Conservation (phyloP, 1,140 invertebrate genomes). For the Anastatus disparis region DNA sequence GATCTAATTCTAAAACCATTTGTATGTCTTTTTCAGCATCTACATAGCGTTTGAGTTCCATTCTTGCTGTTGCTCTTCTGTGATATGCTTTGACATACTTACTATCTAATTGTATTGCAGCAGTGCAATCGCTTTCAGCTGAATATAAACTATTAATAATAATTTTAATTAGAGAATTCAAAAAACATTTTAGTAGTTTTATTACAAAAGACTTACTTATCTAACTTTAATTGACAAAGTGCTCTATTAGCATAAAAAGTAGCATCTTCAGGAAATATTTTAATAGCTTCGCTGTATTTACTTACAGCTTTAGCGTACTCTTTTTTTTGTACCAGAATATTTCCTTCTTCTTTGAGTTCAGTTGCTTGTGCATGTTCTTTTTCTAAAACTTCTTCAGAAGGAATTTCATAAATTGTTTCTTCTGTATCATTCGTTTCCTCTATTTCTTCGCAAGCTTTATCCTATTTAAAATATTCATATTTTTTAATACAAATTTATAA, state of each 20-base stretch:
- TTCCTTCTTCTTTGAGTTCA: slow-evolving; percentile 75
- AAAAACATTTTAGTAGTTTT: no score
- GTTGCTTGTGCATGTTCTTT: slow-evolving; percentile 60
- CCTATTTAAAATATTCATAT: slow-evolving; percentile 58
- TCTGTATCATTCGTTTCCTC: slow-evolving; percentile 70
- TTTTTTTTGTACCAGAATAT: slow-evolving; percentile 80
- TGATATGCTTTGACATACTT: slow-evolving; percentile 85
- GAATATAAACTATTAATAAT: slow-evolving; percentile 71
- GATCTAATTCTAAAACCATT: slow-evolving; percentile 76
- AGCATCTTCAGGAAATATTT: slow-evolving; percentile 80
- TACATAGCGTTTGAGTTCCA: slow-evolving; percentile 70
- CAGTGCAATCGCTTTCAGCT: slow-evolving; percentile 81
- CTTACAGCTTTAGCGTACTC: slow-evolving; percentile 84
- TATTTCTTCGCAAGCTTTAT: slow-evolving; percentile 77
- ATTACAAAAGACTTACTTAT: slow-evolving; percentile 74
- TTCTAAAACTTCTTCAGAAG: slow-evolving; percentile 73
- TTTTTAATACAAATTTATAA: slow-evolving; percentile 7
- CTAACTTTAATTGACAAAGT: slow-evolving; percentile 85
- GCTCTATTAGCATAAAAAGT: slow-evolving; percentile 89
- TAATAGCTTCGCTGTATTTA: slow-evolving; percentile 83
- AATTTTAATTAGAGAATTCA: background rate
- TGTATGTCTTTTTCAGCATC: slow-evolving; percentile 76
- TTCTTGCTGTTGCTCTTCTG: slow-evolving; percentile 77
- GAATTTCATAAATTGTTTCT: slow-evolving; percentile 68
- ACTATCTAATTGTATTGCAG: slow-evolving; percentile 77